A percentile compares a stretch with the other conserved stretches of the same genome.
Evolutionary conservation across 2,113 vertebrate species (phyloP).

Genomic region (Oplegnathus fasciatus): DNA sequence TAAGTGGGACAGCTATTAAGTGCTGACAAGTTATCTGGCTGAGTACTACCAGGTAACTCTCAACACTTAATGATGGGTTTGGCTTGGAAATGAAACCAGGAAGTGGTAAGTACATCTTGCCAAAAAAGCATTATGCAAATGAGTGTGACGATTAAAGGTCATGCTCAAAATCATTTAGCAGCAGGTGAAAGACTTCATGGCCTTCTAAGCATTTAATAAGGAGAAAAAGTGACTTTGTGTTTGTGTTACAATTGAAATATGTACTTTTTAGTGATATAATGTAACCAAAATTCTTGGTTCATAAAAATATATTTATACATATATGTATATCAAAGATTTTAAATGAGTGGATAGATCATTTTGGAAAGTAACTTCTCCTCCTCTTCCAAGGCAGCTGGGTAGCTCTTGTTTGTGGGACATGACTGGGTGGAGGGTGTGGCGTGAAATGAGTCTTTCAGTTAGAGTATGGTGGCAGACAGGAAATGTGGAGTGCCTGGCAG

Average conservation of each 20-base stretch:
- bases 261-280: neutral
- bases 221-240: neutral
- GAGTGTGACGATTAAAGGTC: neutral
- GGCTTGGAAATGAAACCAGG: neutral
- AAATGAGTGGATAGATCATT: neutral
- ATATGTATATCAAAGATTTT: neutral
- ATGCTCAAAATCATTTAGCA: neutral
- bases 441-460: constrained; percentile 21
- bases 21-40: too few relatives aligned
- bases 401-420: neutral
- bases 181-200: neutral
- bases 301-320: neutral
- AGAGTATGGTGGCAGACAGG: constrained; percentile 43
- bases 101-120: neutral
- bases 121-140: neutral
- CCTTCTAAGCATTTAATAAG: neutral
- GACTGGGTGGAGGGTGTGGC: neutral
- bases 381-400: neutral
- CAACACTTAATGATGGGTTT: too few relatives aligned
- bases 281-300: neutral
- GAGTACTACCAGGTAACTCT: neutral
- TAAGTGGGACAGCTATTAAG: neutral
- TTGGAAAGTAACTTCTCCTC: neutral
- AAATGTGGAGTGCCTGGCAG: constrained; percentile 42
- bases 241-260: neutral